Conservation (phyloP, 2,888 invertebrate genomes). For the Agrotis exclamationis region DNA sequence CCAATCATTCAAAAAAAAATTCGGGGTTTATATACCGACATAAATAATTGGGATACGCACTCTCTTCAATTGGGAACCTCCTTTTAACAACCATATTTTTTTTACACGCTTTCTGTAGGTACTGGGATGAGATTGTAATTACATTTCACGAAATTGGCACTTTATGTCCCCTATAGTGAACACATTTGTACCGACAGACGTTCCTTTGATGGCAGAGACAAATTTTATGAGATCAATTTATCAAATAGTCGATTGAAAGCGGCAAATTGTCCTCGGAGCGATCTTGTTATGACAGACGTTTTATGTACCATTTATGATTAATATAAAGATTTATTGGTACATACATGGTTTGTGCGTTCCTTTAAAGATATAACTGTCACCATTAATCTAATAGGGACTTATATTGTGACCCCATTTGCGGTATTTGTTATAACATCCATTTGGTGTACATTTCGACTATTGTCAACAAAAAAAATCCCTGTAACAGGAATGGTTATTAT, state of each 20-base stretch:
- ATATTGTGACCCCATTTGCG: not conserved
- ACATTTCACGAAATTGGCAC: conserved; percentile 33
- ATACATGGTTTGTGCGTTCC: conserved; percentile 11
- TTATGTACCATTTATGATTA: conserved; percentile 47
- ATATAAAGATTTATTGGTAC: conserved; percentile 46
- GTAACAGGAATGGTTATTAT: not conserved
- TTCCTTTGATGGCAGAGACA: conserved; percentile 50
- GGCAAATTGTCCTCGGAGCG: conserved; percentile 47
- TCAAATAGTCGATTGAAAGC: conserved; percentile 54
- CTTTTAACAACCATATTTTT: conserved; percentile 7
- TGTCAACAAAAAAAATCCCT: not conserved
- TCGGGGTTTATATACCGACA: not conserved
- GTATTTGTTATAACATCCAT: not conserved
- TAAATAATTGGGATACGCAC: not conserved
- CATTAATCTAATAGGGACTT: conserved; percentile 16
- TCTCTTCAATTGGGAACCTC: not conserved
- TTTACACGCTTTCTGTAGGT: not conserved
- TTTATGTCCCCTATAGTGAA: conserved; percentile 38
- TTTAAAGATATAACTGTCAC: conserved; percentile 7
- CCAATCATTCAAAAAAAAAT: not conserved
- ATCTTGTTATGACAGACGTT: conserved; percentile 41
- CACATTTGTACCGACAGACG: conserved; percentile 46
- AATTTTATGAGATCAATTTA: conserved; percentile 61
- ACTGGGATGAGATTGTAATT: conserved; percentile 43
- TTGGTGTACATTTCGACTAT: not conserved